These are phyloP conservation scores for Ciona savignyi DNA, from an alignment of 23 tunicate species.

Conservation along the genomic window DNA sequence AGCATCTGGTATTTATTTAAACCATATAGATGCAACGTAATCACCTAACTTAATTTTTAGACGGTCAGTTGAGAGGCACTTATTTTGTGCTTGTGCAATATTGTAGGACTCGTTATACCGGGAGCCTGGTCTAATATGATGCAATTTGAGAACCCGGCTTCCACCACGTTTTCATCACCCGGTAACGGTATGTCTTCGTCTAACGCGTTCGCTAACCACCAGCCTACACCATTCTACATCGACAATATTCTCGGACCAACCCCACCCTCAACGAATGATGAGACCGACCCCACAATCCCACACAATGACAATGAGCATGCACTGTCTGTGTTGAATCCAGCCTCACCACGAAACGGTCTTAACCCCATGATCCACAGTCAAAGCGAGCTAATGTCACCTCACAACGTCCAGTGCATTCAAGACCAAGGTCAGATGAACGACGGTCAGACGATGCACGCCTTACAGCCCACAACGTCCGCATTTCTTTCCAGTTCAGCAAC, in stretches of 20 bases:
- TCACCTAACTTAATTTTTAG: too few species aligned
- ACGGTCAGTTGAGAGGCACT: too few species aligned
- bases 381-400: slow-evolving; percentile 15
- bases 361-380: slow-evolving; percentile 10
- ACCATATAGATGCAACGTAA: too few species aligned
- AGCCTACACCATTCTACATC: slow-evolving; percentile 95
- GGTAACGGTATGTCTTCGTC: slow-evolving; percentile 52
- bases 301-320: slow-evolving; percentile 17
- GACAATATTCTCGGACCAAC: slow-evolving; percentile 79
- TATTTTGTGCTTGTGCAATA: too few species aligned
- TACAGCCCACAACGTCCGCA: slow-evolving; percentile 28
- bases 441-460: slow-evolving; percentile 4
- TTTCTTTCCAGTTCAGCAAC: background rate
- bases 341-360: slow-evolving; percentile 22
- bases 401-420: slow-evolving; percentile 7
- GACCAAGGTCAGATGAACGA: slow-evolving; percentile 10
- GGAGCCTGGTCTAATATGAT: slow-evolving; percentile 40
- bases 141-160: slow-evolving; percentile 85
- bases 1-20: too few species aligned
- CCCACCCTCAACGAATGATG: slow-evolving; percentile 25
- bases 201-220: slow-evolving; percentile 35
- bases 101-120: too few species aligned
- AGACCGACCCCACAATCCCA: slow-evolving; percentile 23
- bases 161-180: slow-evolving; percentile 21
- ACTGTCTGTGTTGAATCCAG: slow-evolving; percentile 1